A percentile compares a stretch with the other conserved stretches of the same genome.
These are phyloP conservation scores for Drosophila planitibia DNA, from an alignment of 2,888 invertebrate species.

Conservation along the genomic window DNA sequence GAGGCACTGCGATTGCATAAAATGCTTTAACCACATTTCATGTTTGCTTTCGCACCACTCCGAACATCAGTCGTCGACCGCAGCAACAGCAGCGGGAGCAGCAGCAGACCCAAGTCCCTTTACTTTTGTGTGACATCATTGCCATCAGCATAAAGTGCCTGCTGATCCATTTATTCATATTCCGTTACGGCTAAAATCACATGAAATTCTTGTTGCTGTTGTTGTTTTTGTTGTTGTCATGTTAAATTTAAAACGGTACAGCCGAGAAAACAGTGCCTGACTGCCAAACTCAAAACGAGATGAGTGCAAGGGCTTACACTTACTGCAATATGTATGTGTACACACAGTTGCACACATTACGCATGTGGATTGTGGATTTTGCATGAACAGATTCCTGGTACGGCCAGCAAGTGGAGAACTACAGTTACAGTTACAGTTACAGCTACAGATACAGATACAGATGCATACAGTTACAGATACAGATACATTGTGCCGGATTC, in stretches of 20 bases:
- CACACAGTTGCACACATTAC: constrained; percentile 32
- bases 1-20: constrained; percentile 65
- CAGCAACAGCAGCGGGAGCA: constrained; percentile 31
- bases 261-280: constrained; percentile 14
- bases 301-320: constrained; percentile 35
- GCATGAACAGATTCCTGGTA: constrained; percentile 37
- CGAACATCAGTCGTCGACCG: constrained; percentile 45
- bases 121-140: constrained; percentile 55
- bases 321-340: constrained; percentile 24
- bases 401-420: constrained; percentile 10
- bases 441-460: constrained; percentile 11
- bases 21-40: constrained; percentile 71
- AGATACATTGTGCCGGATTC: constrained; percentile 46
- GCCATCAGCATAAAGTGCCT: constrained; percentile 48
- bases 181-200: constrained; percentile 51
- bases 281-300: constrained; percentile 8
- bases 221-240: constrained; percentile 15
- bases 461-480: constrained; percentile 21
- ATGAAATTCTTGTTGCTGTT: constrained; percentile 3
- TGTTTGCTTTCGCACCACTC: constrained; percentile 57
- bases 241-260: constrained; percentile 32
- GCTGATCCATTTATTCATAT: constrained; percentile 50
- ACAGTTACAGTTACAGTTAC: constrained; percentile 21
- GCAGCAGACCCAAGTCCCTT: constrained; percentile 39
- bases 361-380: constrained; percentile 43